phyloP scores from a whole-genome alignment of 2,113 vertebrate genomes.

The Lamprotornis superbus region DNA sequence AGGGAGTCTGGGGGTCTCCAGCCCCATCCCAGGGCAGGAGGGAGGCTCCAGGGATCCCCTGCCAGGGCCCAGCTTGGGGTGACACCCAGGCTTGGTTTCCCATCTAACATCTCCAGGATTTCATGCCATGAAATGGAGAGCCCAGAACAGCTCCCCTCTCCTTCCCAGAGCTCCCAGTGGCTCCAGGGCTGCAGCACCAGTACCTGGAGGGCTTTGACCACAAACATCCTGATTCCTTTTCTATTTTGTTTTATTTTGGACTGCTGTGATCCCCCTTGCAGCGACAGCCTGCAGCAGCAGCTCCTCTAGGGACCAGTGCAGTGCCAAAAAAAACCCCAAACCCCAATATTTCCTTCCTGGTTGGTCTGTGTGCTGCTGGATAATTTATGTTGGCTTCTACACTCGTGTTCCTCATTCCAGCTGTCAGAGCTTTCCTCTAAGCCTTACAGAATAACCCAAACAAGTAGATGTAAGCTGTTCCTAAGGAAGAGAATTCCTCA shows the following conservation, averaged over 20 bases:
- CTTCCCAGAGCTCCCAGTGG: neutral
- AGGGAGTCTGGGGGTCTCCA: neutral
- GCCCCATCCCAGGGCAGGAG: neutral
- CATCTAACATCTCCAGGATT: neutral
- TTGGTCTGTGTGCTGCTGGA: neutral
- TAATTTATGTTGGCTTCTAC: neutral
- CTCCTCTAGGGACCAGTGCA: neutral
- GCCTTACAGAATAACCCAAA: neutral
- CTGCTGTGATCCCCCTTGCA: neutral
- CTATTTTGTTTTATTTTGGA: neutral
- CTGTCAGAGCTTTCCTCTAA: neutral
- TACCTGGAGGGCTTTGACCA: neutral
- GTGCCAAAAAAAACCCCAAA: neutral
- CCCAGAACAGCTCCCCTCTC: neutral
- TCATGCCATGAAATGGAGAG: neutral
- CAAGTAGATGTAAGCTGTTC: neutral
- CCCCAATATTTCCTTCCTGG: neutral
- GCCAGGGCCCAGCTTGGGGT: neutral
- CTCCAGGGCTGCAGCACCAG: neutral
- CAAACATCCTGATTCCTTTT: neutral
- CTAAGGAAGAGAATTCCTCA: neutral
- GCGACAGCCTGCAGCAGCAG: neutral
- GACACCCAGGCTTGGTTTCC: neutral
- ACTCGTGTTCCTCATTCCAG: neutral
- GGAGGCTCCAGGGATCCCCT: neutral